Evolutionary conservation across 1,140 invertebrate genomes (phyloP).

Genomic region (Ceratina japonica): DNA sequence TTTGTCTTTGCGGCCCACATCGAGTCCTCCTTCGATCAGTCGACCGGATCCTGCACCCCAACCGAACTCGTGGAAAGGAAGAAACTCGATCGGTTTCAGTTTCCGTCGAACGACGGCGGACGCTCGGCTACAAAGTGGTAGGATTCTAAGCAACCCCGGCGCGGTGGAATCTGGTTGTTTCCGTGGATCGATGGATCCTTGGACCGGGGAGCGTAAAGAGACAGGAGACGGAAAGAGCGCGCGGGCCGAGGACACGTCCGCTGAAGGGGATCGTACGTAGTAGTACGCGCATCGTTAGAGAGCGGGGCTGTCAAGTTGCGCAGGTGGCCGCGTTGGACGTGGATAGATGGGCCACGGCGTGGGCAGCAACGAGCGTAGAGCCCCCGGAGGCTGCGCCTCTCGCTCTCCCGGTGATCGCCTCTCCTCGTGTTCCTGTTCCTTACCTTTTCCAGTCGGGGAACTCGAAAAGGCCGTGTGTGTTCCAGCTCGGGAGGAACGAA

Average conservation of each 20-base stretch:
- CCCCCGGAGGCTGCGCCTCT: constrained; percentile 41
- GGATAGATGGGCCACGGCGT: constrained; percentile 64
- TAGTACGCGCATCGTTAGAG: constrained; percentile 64
- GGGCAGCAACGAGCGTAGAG: constrained; percentile 40
- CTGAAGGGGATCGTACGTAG: constrained; percentile 42
- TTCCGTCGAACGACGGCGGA: too few species aligned
- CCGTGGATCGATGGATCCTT: constrained; percentile 11
- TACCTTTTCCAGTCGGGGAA: constrained; percentile 22
- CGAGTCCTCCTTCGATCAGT: too few species aligned
- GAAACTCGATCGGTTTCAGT: too few species aligned
- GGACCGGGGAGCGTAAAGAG: not conserved
- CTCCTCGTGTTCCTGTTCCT: constrained; percentile 3
- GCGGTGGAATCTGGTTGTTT: not conserved
- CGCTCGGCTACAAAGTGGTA: too few species aligned
- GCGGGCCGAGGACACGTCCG: constrained; percentile 31
- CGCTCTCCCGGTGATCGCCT: constrained; percentile 2
- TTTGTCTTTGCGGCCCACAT: too few species aligned
- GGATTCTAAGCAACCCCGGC: too few species aligned
- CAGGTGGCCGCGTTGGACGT: constrained; percentile 61
- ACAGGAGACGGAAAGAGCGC: not conserved
- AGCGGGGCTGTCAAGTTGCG: constrained; percentile 60
- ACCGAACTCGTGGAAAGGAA: too few species aligned
- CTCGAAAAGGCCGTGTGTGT: constrained; percentile 43
- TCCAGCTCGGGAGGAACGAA: constrained; percentile 5
- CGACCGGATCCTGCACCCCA: too few species aligned